A percentile compares a stretch with the other conserved stretches of the same genome.
These are phyloP conservation scores for Triplophysa dalaica DNA, from an alignment of 2,113 vertebrate species.

Conservation along the genomic window DNA sequence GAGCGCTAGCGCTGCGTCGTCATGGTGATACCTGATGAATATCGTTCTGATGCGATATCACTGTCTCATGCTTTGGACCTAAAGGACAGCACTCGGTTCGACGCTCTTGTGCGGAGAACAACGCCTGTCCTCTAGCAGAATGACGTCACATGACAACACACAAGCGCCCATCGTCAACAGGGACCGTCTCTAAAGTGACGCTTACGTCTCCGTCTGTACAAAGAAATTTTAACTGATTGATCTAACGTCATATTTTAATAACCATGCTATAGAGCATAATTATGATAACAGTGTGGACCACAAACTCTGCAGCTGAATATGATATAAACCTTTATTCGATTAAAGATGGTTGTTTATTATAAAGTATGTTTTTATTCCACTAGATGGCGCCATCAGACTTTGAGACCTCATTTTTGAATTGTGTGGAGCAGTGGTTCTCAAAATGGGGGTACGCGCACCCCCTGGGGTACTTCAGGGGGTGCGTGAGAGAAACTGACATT, in stretches of 20 bases:
- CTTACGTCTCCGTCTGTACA: not conserved
- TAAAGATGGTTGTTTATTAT: not conserved
- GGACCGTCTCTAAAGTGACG: slow-evolving; percentile 46
- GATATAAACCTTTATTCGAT: too few relatives aligned
- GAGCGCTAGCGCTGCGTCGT: slow-evolving; percentile 59
- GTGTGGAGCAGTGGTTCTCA: too few relatives aligned
- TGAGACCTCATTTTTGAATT: not conserved
- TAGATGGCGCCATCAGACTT: not conserved
- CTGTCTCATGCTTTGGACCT: slow-evolving; percentile 59
- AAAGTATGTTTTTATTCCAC: not conserved
- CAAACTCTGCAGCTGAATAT: too few relatives aligned
- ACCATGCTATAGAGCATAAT: too few relatives aligned
- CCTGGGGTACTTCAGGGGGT: too few relatives aligned
- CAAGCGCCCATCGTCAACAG: slow-evolving; percentile 50
- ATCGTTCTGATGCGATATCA: slow-evolving; percentile 35
- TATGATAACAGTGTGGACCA: too few relatives aligned
- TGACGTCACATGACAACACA: slow-evolving; percentile 67
- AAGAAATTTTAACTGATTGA: too few relatives aligned
- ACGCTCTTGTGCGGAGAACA: slow-evolving; percentile 27
- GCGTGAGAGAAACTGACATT: too few relatives aligned
- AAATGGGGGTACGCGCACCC: too few relatives aligned
- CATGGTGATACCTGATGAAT: slow-evolving; percentile 57
- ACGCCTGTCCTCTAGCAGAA: slow-evolving; percentile 63
- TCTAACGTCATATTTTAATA: too few relatives aligned
- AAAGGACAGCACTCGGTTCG: slow-evolving; percentile 23